Conservation (phyloP, 2,797 vertebrate genomes). For the Cercopithecus hamlyni region DNA sequence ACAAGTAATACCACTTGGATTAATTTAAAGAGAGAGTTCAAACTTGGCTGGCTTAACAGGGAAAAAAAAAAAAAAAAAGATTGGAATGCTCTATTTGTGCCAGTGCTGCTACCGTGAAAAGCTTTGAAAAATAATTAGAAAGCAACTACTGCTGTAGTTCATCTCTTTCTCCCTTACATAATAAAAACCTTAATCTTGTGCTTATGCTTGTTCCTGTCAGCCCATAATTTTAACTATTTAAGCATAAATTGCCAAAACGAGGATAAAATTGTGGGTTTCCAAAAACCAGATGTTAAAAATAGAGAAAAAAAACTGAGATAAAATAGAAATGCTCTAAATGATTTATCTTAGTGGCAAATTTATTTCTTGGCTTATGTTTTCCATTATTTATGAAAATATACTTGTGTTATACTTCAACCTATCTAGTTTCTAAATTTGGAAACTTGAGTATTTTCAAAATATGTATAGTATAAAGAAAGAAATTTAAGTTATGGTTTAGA, state of each 20-base stretch:
- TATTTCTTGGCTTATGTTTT: constrained; percentile 59
- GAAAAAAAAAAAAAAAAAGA: neutral
- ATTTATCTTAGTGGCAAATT: constrained; percentile 66
- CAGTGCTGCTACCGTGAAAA: constrained; percentile 49
- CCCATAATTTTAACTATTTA: constrained; percentile 71
- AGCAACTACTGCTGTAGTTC: constrained; percentile 37
- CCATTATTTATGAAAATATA: constrained; percentile 74
- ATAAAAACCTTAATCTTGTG: constrained; percentile 65
- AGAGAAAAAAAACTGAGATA: constrained; percentile 77
- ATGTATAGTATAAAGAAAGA: neutral
- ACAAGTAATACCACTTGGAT: constrained; percentile 54
- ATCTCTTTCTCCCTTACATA: constrained; percentile 64
- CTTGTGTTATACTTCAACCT: constrained; percentile 44
- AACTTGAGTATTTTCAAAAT: constrained; percentile 42
- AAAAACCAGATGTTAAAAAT: constrained; percentile 83
- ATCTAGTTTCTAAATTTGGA: neutral
- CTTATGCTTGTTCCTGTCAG: constrained; percentile 56
- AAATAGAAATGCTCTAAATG: constrained; percentile 78
- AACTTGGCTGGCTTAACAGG: constrained; percentile 58
- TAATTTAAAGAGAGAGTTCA: constrained; percentile 64
- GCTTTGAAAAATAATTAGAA: constrained; percentile 72
- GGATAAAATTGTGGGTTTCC: constrained; percentile 71
- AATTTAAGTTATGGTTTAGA: constrained; percentile 28
- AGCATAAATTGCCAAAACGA: constrained; percentile 69
- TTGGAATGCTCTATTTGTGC: constrained; percentile 63